These are phyloP conservation scores for Galerucella calmariensis DNA, from an alignment of 2,888 invertebrate genomes.

Conservation along the genomic window DNA sequence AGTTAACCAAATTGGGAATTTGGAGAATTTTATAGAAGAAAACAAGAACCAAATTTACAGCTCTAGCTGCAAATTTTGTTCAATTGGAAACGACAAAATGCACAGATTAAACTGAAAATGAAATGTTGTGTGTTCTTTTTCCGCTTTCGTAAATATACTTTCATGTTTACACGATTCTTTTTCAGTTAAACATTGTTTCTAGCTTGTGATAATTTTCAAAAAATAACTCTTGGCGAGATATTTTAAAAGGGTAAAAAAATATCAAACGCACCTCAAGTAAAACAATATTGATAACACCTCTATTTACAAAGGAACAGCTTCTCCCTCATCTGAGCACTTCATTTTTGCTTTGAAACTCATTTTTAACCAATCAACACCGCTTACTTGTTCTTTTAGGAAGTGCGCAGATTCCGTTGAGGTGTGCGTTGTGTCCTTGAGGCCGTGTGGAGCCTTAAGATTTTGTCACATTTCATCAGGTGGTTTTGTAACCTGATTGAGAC, in stretches of 20 bases:
- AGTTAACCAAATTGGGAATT: too few species aligned
- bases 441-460: slow-evolving; percentile 36
- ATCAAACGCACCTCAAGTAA: not conserved
- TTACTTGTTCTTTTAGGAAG: slow-evolving; percentile 15
- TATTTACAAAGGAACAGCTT: slow-evolving; percentile 30
- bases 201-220: too few species aligned
- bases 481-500: slow-evolving; percentile 53
- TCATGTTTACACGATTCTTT: too few species aligned
- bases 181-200: too few species aligned
- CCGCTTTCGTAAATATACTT: too few species aligned
- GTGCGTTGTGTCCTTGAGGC: slow-evolving; percentile 6
- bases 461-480: slow-evolving; percentile 60
- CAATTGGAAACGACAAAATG: too few species aligned
- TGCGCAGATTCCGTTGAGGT: not conserved
- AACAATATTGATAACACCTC: not conserved
- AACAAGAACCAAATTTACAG: too few species aligned
- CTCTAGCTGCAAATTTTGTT: too few species aligned
- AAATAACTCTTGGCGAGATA: too few species aligned
- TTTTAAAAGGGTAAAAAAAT: not conserved
- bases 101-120: too few species aligned
- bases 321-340: slow-evolving; percentile 21
- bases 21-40: too few species aligned
- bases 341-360: slow-evolving; percentile 51
- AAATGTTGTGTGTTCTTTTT: too few species aligned
- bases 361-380: slow-evolving; percentile 52